Conservation (phyloP, 1,140 invertebrate genomes). For the Brachionus manjavacas region DNA sequence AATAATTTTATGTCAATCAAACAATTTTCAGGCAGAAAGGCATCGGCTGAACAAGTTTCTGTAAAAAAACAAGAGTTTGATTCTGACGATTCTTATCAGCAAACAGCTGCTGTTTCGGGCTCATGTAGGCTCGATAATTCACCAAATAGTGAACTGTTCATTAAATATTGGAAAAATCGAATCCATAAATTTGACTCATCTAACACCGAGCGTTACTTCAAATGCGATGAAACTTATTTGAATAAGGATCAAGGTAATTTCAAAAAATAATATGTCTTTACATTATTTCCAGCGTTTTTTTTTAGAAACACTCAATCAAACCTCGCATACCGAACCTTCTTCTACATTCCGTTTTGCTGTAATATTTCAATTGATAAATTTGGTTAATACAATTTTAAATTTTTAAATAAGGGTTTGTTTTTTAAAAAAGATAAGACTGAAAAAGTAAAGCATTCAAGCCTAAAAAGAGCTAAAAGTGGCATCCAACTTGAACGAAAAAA, state of each 20-base stretch:
- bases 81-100: neutral
- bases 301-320: neutral
- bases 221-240: conserved; percentile 1
- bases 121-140: conserved; percentile 8
- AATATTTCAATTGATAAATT: neutral
- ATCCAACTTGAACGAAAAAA: conserved; percentile 28
- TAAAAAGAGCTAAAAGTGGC: conserved; percentile 37
- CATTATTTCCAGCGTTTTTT: neutral
- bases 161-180: conserved; percentile 25
- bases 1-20: conserved; percentile 5
- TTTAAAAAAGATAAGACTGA: conserved; percentile 24
- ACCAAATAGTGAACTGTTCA: neutral
- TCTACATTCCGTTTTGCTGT: conserved; percentile 31
- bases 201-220: neutral
- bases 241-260: neutral
- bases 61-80: neutral
- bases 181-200: neutral
- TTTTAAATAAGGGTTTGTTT: neutral
- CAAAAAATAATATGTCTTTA: neutral
- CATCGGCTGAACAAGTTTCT: neutral
- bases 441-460: conserved; percentile 19
- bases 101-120: neutral
- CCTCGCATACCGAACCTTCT: neutral
- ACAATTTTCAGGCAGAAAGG: neutral
- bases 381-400: neutral